Evolutionary conservation across 2,797 vertebrate genomes (phyloP).

Genomic region (Brachyrhaphis roseni): DNA sequence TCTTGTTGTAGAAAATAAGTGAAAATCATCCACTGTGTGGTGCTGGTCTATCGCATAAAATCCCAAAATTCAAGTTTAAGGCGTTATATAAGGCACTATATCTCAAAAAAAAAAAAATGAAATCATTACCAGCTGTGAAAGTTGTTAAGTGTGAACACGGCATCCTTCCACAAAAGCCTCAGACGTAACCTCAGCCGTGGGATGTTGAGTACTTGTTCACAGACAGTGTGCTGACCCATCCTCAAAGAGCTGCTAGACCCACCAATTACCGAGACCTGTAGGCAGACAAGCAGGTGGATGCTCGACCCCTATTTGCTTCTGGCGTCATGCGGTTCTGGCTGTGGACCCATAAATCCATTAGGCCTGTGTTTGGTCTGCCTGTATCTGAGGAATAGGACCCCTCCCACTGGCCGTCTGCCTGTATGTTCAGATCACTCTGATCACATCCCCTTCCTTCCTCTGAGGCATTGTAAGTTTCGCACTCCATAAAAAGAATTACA

Average conservation of each 20-base stretch:
- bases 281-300: slow-evolving; percentile 53
- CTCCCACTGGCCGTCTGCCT: slow-evolving; percentile 16
- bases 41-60: background rate
- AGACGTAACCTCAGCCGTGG: slow-evolving; percentile 6
- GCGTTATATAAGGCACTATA: background rate
- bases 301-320: slow-evolving; percentile 46
- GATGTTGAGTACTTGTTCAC: slow-evolving; percentile 27
- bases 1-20: background rate
- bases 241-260: slow-evolving; percentile 30
- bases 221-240: slow-evolving; percentile 48
- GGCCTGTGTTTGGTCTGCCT: slow-evolving; percentile 27
- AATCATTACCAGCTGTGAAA: background rate
- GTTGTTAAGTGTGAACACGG: slow-evolving; percentile 20
- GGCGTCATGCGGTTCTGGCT: slow-evolving; percentile 54
- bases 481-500: slow-evolving; percentile 32
- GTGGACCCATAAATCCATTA: slow-evolving; percentile 65
- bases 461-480: slow-evolving; percentile 25
- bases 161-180: slow-evolving; percentile 7
- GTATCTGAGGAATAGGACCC: slow-evolving; percentile 51
- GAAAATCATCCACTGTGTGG: background rate
- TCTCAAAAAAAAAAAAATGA: background rate
- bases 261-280: slow-evolving; percentile 51
- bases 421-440: slow-evolving; percentile 23
- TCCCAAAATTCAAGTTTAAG: background rate
- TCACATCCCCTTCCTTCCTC: slow-evolving; percentile 21